Percentiles rank a stretch among this genome's conserved stretches.
Evolutionary conservation across 2,888 invertebrate species (phyloP).

Genomic region (Polietes domitor): DNA sequence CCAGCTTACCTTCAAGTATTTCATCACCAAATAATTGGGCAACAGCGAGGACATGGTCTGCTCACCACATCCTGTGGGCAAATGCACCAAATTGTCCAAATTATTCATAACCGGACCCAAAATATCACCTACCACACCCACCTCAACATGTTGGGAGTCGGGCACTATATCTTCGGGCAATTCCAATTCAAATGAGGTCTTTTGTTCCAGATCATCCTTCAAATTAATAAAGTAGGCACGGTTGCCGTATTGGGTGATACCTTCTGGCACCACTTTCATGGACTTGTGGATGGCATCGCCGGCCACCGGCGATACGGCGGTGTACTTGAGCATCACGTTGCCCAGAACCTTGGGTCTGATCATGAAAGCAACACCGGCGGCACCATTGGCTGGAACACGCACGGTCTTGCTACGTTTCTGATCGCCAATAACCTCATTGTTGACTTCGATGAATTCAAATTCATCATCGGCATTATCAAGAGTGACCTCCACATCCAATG

Average conservation of each 20-base stretch:
- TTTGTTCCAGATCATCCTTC: constrained; percentile 82
- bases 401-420: constrained; percentile 87
- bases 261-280: constrained; percentile 91
- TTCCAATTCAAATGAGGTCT: constrained; percentile 86
- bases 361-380: constrained; percentile 91
- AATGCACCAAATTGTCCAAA: constrained; percentile 83
- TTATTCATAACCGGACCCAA: constrained; percentile 84
- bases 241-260: constrained; percentile 87
- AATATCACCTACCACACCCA: constrained; percentile 84
- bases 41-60: constrained; percentile 87
- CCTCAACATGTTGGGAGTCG: constrained; percentile 83
- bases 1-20: constrained; percentile 88
- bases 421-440: constrained; percentile 93
- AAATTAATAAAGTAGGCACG: constrained; percentile 88
- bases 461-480: constrained; percentile 90
- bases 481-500: constrained; percentile 89
- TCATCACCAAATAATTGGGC: constrained; percentile 87
- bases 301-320: constrained; percentile 87
- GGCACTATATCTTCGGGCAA: constrained; percentile 86
- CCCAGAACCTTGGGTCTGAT: constrained; percentile 89
- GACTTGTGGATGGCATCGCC: constrained; percentile 90
- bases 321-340: constrained; percentile 87
- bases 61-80: constrained; percentile 88
- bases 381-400: constrained; percentile 86
- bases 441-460: constrained; percentile 92